Evolutionary conservation across 2,888 invertebrate genomes (phyloP).

Genomic region (Biston stratarius): DNA sequence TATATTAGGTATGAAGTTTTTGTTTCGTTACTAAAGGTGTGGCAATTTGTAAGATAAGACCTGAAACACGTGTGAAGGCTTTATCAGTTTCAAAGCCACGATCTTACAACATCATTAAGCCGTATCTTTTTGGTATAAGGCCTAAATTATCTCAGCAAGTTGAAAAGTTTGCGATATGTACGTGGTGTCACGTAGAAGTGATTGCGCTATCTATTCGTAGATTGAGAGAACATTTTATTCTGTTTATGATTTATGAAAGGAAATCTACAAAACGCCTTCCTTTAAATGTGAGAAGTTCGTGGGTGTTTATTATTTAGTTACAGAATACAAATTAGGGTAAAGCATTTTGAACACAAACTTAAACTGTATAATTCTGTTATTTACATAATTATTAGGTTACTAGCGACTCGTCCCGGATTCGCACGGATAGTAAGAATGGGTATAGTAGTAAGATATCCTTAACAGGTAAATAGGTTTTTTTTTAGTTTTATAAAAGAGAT

Average conservation of each 20-base stretch:
- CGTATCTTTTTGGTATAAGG: constrained; percentile 20
- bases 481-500: no score
- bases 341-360: background rate
- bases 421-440: no score
- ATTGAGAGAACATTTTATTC: constrained; percentile 42
- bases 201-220: constrained; percentile 38
- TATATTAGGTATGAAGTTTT: constrained; percentile 29
- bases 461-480: no score
- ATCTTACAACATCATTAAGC: constrained; percentile 11
- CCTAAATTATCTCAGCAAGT: constrained; percentile 21
- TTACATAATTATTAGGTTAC: no score
- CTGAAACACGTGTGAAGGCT: constrained; percentile 38
- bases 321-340: constrained; percentile 1
- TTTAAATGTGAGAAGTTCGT: constrained; percentile 27
- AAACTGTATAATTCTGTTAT: background rate
- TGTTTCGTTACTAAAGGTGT: constrained; percentile 38
- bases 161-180: constrained; percentile 26
- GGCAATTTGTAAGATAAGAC: constrained; percentile 41
- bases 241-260: constrained; percentile 43
- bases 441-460: no score
- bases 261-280: constrained; percentile 17
- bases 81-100: constrained; percentile 17
- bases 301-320: constrained; percentile 28
- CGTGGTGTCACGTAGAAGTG: constrained; percentile 40
- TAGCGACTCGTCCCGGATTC: no score